Conservation (phyloP, 2,113 vertebrate species). For the Leptobrachium ailaonicum region DNA sequence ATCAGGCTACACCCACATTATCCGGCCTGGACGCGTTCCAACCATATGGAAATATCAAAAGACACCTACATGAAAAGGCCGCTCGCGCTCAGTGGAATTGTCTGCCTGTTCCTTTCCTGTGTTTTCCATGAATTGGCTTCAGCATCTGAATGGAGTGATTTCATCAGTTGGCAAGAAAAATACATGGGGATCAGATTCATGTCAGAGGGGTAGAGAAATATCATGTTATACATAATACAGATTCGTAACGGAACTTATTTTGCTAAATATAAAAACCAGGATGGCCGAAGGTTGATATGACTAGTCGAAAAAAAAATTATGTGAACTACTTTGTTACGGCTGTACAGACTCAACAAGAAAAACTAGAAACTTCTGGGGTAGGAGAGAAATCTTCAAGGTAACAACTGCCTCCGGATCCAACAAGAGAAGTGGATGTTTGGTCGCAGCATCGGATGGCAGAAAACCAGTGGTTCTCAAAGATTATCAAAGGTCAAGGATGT, state of each 20-base stretch:
- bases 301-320: too few relatives aligned
- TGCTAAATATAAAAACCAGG: too few relatives aligned
- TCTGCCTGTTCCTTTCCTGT: conserved; percentile 20
- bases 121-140: neutral
- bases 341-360: neutral
- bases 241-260: neutral
- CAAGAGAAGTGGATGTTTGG: neutral
- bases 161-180: conserved; percentile 26
- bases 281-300: too few relatives aligned
- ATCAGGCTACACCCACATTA: conserved; percentile 30
- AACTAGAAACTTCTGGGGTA: neutral
- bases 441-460: neutral
- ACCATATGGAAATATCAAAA: conserved; percentile 5
- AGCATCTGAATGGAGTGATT: conserved; percentile 18
- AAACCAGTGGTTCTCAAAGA: too few relatives aligned
- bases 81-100: neutral
- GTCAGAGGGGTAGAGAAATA: neutral
- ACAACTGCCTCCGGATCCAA: neutral
- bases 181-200: conserved; percentile 11
- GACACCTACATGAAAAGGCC: conserved; percentile 1
- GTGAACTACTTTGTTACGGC: neutral
- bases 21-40: conserved; percentile 11
- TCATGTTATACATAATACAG: conserved; percentile 23
- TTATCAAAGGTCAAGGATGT: too few relatives aligned
- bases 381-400: neutral